Evolutionary conservation across 1,140 invertebrate genomes (phyloP).

Genomic region (Ephestia elutella): DNA sequence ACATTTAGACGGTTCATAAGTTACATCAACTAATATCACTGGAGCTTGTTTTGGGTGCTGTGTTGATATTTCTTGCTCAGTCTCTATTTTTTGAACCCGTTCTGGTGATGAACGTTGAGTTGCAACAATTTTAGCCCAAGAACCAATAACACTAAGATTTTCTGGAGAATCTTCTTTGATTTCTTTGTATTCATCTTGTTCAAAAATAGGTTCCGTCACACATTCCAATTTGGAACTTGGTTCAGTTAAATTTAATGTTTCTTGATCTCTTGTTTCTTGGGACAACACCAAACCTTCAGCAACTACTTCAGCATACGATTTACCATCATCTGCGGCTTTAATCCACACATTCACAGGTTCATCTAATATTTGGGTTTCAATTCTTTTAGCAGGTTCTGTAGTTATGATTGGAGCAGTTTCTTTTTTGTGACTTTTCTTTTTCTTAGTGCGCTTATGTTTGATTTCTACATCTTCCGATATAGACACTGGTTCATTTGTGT

Average conservation of each 20-base stretch:
- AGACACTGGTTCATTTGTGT: conserved; percentile 25
- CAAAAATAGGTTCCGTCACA: not conserved
- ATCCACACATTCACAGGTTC: conserved; percentile 62
- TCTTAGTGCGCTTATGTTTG: conserved; percentile 48
- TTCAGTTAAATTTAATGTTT: conserved; percentile 9
- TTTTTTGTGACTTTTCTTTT: conserved; percentile 48
- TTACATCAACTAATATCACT: conserved; percentile 61
- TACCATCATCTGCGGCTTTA: conserved; percentile 67
- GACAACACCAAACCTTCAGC: conserved; percentile 51
- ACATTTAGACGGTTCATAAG: conserved; percentile 39
- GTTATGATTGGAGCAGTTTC: conserved; percentile 8
- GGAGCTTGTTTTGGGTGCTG: conserved; percentile 38
- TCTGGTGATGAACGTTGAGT: conserved; percentile 48
- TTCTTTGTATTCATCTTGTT: conserved; percentile 14
- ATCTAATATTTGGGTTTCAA: not conserved
- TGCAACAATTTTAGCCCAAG: conserved; percentile 71
- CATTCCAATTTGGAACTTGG: no score
- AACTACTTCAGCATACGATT: conserved; percentile 77
- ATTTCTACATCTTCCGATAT: conserved; percentile 35
- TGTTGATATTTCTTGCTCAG: conserved; percentile 12
- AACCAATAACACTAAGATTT: conserved; percentile 19
- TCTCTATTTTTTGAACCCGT: conserved; percentile 23
- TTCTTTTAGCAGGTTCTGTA: not conserved
- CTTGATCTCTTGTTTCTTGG: conserved; percentile 10
- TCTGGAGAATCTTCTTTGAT: conserved; percentile 9